These are phyloP conservation scores for Mus spretus DNA, from an alignment of 2,797 vertebrate species.

Conservation along the genomic window DNA sequence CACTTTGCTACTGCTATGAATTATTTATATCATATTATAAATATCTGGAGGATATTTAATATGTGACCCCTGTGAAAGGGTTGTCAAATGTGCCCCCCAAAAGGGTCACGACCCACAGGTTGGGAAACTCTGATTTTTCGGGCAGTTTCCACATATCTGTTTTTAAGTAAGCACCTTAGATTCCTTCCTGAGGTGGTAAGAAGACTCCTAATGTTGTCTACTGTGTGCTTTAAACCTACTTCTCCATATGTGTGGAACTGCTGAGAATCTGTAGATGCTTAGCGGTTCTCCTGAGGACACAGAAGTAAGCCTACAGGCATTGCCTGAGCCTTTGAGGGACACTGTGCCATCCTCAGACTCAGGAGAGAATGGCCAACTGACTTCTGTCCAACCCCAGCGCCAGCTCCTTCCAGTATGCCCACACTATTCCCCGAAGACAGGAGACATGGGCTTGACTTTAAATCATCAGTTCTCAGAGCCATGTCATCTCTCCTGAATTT, in stretches of 20 bases:
- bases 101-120: neutral
- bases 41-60: neutral
- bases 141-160: neutral
- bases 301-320: neutral
- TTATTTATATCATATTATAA: neutral
- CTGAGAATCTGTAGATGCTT: neutral
- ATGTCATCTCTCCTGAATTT: neutral
- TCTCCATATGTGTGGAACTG: neutral
- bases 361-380: neutral
- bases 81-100: neutral
- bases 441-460: neutral
- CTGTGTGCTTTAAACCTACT: neutral
- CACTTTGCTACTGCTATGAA: neutral
- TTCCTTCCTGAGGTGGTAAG: neutral
- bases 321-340: neutral
- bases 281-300: neutral
- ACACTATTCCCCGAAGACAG: neutral
- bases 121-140: neutral
- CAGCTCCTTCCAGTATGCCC: fast-evolving
- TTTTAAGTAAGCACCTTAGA: slow-evolving; percentile 37
- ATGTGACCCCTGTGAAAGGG: neutral
- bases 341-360: neutral
- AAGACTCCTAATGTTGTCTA: neutral
- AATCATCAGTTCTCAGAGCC: neutral
- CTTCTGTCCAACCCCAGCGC: neutral